Conservation (phyloP, 37 sponge, comb jelly and placozoan species). For the Haliclona indistincta region DNA sequence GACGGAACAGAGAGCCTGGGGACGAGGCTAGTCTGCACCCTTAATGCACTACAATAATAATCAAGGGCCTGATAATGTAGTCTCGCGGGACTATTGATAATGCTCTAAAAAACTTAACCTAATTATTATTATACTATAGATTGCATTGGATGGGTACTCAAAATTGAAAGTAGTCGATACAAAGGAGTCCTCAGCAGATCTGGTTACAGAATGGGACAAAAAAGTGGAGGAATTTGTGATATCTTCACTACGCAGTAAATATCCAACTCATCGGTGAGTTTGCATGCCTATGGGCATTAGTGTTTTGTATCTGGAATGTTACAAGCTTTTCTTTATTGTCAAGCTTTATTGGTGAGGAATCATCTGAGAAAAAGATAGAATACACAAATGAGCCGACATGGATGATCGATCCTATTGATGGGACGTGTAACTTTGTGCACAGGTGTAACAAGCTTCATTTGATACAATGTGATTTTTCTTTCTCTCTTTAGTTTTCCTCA, state of each 20-base stretch:
- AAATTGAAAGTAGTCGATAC: conserved; percentile 43
- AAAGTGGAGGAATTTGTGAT: conserved; percentile 85
- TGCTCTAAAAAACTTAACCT: neutral
- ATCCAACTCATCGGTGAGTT: conserved; percentile 76
- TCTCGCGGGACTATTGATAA: too few relatives aligned
- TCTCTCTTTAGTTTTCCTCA: conserved; percentile 65
- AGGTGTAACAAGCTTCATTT: conserved; percentile 11
- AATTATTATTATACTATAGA: conserved; percentile 15
- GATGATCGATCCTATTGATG: conserved; percentile 99
- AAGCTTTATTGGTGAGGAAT: conserved; percentile 95
- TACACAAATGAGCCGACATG: conserved; percentile 91
- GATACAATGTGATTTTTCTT: neutral
- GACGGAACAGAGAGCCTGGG: too few relatives aligned
- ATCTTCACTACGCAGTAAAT: conserved; percentile 52
- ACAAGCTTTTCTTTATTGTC: too few relatives aligned
- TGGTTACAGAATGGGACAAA: conserved; percentile 94
- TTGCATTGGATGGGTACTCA: conserved; percentile 56
- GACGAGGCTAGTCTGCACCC: too few relatives aligned
- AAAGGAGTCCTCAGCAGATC: conserved; percentile 70
- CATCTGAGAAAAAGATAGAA: conserved; percentile 15
- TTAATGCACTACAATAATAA: neutral
- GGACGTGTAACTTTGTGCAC: conserved; percentile 96
- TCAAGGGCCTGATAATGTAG: too few relatives aligned
- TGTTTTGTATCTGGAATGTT: conserved; percentile 42
- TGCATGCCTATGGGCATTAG: neutral